Evolutionary conservation across 2,113 vertebrate species (phyloP).

Genomic region (Cyrtonyx montezumae): DNA sequence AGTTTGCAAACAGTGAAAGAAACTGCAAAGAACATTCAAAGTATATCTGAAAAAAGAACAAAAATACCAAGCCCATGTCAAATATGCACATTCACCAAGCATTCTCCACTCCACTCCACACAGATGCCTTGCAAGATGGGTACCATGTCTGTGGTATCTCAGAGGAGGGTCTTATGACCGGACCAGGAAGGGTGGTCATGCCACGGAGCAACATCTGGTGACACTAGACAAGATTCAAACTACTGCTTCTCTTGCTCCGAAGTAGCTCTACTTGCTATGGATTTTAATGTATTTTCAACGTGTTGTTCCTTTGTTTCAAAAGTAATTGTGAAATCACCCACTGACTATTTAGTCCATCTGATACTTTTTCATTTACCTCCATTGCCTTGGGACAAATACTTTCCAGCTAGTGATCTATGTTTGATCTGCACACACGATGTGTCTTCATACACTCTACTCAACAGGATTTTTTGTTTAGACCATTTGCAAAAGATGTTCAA

Average conservation of each 20-base stretch:
- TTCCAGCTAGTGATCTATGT: not conserved
- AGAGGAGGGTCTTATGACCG: not conserved
- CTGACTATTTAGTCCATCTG: not conserved
- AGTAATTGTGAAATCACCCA: not conserved
- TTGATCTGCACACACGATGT: not conserved
- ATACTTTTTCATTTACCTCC: not conserved
- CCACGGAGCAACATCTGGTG: not conserved
- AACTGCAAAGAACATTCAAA: not conserved
- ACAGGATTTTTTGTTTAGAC: not conserved
- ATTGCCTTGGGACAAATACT: not conserved
- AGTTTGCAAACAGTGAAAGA: not conserved
- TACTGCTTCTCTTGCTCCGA: not conserved
- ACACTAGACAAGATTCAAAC: not conserved
- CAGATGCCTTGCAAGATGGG: not conserved
- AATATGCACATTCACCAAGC: not conserved
- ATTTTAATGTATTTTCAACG: not conserved
- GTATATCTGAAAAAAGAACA: not conserved
- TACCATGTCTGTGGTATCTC: not conserved
- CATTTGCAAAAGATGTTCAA: not conserved
- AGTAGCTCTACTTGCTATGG: not conserved
- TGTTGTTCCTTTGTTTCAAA: not conserved
- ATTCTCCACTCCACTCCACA: not conserved
- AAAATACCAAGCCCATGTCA: not conserved
- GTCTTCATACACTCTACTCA: not conserved
- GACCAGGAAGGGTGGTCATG: not conserved